A percentile compares a stretch with the other conserved stretches of the same genome.
These are phyloP conservation scores for Cairina moschata DNA, from an alignment of 2,113 vertebrate species.

Conservation along the genomic window DNA sequence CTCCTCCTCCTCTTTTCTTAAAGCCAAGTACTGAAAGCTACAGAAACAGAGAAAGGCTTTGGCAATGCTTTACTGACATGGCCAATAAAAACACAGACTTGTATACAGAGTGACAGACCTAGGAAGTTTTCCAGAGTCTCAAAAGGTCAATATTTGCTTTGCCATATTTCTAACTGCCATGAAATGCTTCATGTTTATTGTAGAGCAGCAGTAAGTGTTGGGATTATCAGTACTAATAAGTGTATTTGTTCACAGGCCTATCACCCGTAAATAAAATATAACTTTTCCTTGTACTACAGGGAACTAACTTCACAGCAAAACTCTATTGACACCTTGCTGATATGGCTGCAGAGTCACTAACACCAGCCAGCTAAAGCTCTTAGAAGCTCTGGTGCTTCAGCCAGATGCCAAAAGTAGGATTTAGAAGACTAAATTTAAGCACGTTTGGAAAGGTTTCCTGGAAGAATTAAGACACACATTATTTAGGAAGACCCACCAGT, in stretches of 20 bases:
- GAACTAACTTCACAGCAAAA: background rate
- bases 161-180: slow-evolving; percentile 11
- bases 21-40: background rate
- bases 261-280: slow-evolving; percentile 3
- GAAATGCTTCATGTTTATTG: slow-evolving; percentile 15
- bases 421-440: background rate
- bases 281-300: background rate
- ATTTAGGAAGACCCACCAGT: background rate
- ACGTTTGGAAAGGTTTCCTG: background rate
- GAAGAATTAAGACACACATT: background rate
- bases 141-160: background rate
- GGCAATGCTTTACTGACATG: background rate
- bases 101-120: background rate
- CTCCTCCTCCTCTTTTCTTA: background rate
- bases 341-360: background rate
- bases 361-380: background rate
- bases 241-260: slow-evolving; percentile 35
- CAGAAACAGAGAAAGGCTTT: background rate
- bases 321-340: background rate
- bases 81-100: background rate
- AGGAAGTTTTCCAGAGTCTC: background rate
- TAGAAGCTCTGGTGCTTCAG: background rate
- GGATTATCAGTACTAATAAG: slow-evolving; percentile 20
- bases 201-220: slow-evolving; percentile 21
- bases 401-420: background rate